Conservation (phyloP, 2,797 vertebrate genomes). For the Poeciliopsis presidionis region DNA sequence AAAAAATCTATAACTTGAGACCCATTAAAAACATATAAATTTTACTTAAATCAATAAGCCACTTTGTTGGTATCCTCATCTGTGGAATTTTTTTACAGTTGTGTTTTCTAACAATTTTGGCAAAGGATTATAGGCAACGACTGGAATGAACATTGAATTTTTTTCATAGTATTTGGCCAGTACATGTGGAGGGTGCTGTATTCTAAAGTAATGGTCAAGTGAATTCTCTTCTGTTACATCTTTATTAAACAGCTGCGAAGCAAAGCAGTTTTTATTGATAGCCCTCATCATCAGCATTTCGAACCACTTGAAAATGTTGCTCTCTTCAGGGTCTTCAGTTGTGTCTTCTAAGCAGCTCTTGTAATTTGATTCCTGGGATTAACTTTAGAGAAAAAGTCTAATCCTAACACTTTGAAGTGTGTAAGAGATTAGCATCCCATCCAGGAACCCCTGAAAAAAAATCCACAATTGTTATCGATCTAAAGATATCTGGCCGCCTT, state of each 20-base stretch:
- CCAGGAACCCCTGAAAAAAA: conserved; percentile 25
- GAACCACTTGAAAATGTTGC: background rate
- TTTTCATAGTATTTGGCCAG: background rate
- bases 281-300: conserved; percentile 58
- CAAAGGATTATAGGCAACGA: background rate
- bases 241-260: background rate
- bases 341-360: conserved; percentile 40
- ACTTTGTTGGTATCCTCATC: background rate
- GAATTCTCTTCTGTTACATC: background rate
- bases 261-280: background rate
- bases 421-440: conserved; percentile 36
- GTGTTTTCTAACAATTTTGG: background rate
- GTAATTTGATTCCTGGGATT: conserved; percentile 65
- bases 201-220: background rate
- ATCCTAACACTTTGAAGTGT: conserved; percentile 70
- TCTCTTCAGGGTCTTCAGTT: conserved; percentile 26
- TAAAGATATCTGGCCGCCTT: conserved; percentile 40
- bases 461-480: conserved; percentile 53
- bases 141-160: background rate
- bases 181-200: background rate
- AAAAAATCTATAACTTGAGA: no score
- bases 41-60: background rate
- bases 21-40: no score
- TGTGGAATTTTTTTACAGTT: background rate
- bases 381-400: conserved; percentile 56